These are phyloP conservation scores for Stenodera caucasica DNA, from an alignment of 2,888 invertebrate species.

Conservation along the genomic window DNA sequence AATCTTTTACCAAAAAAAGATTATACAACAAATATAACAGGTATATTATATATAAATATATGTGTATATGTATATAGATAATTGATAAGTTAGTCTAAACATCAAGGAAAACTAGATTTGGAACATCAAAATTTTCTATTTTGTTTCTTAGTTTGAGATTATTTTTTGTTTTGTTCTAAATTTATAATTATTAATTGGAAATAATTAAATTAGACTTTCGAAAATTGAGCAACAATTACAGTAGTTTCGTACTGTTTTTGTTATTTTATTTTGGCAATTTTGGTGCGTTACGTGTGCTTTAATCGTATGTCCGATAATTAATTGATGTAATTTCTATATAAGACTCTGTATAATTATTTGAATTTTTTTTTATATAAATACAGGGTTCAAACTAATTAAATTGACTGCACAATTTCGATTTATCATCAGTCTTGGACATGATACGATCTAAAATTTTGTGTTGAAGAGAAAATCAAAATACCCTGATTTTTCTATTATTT, in stretches of 20 bases:
- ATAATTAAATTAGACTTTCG: too few relatives aligned
- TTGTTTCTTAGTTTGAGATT: neutral
- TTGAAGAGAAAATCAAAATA: neutral
- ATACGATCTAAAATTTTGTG: neutral
- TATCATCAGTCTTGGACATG: neutral
- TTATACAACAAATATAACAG: neutral
- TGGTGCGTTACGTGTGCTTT: too few relatives aligned
- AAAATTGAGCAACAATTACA: too few relatives aligned
- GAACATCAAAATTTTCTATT: neutral
- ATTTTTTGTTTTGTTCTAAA: too few relatives aligned
- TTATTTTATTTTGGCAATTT: too few relatives aligned
- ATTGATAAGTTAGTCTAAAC: neutral
- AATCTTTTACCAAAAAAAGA: neutral
- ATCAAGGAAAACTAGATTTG: conserved; percentile 2
- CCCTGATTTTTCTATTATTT: neutral
- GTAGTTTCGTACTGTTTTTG: too few relatives aligned
- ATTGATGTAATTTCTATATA: too few relatives aligned
- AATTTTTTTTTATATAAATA: too few relatives aligned
- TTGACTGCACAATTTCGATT: neutral
- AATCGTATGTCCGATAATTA: too few relatives aligned
- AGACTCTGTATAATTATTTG: too few relatives aligned
- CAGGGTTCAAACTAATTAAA: too few relatives aligned
- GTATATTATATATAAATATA: neutral
- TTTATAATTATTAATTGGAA: too few relatives aligned
- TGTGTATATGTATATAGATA: neutral